Evolutionary conservation across 2,113 vertebrate species (phyloP).

Genomic region (Ptychochromis oligacanthus): DNA sequence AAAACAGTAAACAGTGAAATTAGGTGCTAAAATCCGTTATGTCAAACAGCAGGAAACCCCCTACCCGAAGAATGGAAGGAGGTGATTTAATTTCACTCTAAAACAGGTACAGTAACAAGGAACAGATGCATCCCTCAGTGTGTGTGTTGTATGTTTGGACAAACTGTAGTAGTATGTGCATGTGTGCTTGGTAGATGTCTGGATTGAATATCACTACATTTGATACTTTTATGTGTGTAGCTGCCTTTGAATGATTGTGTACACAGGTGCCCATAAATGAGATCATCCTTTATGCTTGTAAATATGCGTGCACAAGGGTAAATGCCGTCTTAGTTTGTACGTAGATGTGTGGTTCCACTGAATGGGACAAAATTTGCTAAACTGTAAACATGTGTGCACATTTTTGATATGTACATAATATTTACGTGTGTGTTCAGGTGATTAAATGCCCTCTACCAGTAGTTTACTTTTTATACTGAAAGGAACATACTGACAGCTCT

Average conservation of each 20-base stretch:
- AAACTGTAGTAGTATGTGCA: background rate
- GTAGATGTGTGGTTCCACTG: conserved; percentile 14
- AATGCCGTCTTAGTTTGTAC: conserved; percentile 3
- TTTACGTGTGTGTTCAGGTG: conserved; percentile 14
- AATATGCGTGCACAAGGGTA: background rate
- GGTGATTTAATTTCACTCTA: conserved; percentile 41
- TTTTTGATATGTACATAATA: background rate
- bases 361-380: background rate
- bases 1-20: conserved; percentile 49
- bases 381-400: conserved; percentile 38
- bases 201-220: conserved; percentile 29
- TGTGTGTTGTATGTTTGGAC: background rate
- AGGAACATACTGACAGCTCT: conserved; percentile 49
- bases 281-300: conserved; percentile 28
- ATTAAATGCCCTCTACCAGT: background rate
- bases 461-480: conserved; percentile 23
- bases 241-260: background rate
- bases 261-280: conserved; percentile 48
- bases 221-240: conserved; percentile 21
- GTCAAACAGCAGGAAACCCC: conserved; percentile 37
- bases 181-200: conserved; percentile 14
- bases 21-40: conserved; percentile 30
- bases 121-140: conserved; percentile 53
- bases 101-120: conserved; percentile 50
- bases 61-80: conserved; percentile 22